Evolutionary conservation across 2,797 vertebrate species (phyloP).

Genomic region (Forpus xanthops): DNA sequence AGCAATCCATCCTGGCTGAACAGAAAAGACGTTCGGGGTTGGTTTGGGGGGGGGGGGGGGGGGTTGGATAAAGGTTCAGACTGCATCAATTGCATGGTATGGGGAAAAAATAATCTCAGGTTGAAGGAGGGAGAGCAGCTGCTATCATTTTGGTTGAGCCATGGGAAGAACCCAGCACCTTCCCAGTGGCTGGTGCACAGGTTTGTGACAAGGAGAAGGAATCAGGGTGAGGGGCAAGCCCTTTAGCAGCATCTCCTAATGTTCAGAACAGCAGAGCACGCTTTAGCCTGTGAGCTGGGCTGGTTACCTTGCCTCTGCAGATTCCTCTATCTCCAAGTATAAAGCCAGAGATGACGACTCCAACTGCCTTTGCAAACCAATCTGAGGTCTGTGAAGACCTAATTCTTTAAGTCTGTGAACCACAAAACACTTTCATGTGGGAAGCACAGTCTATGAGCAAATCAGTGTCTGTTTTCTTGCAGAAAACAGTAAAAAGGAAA

Average conservation of each 20-base stretch:
- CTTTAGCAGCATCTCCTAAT: not conserved
- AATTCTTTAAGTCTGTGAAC: constrained; percentile 13
- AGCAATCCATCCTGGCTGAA: not conserved
- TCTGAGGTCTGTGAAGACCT: not conserved
- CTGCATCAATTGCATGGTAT: not conserved
- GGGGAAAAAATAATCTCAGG: not conserved
- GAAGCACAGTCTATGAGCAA: not conserved
- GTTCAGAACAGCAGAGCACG: not conserved
- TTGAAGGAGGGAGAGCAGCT: not conserved
- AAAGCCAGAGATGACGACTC: not conserved
- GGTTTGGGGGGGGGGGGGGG: too few species aligned
- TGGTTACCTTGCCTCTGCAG: not conserved
- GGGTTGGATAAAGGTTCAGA: rapidly evolving
- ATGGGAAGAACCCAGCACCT: not conserved
- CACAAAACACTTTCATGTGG: constrained; percentile 24
- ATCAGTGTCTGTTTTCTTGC: not conserved
- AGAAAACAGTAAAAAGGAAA: not conserved
- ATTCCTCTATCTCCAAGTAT: not conserved
- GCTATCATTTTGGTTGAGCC: not conserved
- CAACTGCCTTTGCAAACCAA: not conserved
- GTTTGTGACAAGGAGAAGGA: not conserved
- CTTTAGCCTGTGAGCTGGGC: not conserved
- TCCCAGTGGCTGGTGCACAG: not conserved
- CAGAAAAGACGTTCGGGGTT: not conserved
- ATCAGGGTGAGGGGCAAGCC: rapidly evolving